These are phyloP conservation scores for Lithobates pipiens DNA, from an alignment of 2,797 vertebrate species.

Conservation along the genomic window DNA sequence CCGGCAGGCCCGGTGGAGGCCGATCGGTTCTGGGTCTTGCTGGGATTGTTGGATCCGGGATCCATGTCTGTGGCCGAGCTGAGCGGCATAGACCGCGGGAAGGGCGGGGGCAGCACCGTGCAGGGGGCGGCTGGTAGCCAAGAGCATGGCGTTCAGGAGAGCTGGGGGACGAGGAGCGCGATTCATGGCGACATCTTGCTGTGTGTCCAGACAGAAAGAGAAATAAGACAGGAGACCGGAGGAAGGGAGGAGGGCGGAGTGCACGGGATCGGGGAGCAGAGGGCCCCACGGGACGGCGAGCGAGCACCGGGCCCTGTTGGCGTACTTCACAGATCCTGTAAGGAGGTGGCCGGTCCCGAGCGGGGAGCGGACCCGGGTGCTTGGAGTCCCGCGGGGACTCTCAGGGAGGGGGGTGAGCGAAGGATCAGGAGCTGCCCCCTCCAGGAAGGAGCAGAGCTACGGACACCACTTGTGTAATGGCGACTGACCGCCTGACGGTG, in stretches of 20 bases:
- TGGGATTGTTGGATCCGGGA: constrained; percentile 73
- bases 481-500: constrained; percentile 90
- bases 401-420: not conserved
- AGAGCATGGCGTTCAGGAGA: constrained; percentile 87
- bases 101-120: constrained; percentile 79
- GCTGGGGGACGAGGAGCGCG: constrained; percentile 68
- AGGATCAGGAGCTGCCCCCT: constrained; percentile 18
- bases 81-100: constrained; percentile 71
- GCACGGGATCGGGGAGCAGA: constrained; percentile 45
- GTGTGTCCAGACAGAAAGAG: constrained; percentile 68
- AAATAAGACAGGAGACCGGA: constrained; percentile 56
- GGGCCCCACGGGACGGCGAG: not conserved
- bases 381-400: constrained; percentile 63
- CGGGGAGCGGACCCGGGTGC: constrained; percentile 72
- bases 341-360: not conserved
- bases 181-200: constrained; percentile 96
- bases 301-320: not conserved
- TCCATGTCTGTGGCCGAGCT: constrained; percentile 77
- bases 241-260: constrained; percentile 56
- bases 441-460: constrained; percentile 58
- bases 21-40: constrained; percentile 88
- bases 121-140: constrained; percentile 82
- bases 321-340: not conserved
- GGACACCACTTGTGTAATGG: constrained; percentile 81
- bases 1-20: constrained; percentile 86